Base-by-base conservation (phyloP, 1,140 invertebrate genomes). In the Micrasema longulum region DNA sequence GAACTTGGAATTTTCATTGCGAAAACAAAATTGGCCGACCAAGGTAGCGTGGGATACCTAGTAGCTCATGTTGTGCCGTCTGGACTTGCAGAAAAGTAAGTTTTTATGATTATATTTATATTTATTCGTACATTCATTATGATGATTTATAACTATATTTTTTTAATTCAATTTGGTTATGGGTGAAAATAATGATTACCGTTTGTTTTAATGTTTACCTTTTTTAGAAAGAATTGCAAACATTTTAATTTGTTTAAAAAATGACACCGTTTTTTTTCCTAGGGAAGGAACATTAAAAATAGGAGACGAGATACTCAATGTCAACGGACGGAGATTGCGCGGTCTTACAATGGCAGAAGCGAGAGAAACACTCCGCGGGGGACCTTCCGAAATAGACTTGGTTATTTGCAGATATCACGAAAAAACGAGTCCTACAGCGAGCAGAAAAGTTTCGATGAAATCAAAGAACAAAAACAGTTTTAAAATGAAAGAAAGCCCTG, bases 1-100 rank as follows among this genome's bases (percentile, higher is more conserved):
- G 93, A 93, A 80, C 80, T 96, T 14, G 94, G 94, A 1, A 93
- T 96, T 76, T 93, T 93, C 77, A 94, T 96, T 62, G 92, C 93
- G 1, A 93, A 93, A 79, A 91, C 90, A 1, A 88, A 87, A 75
- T 85, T 89, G 35, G 83, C 87, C 1, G 87, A 89, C 65, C 89
- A 91, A 76, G 89, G 89, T 10, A 87, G 85, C 76, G 86, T 91
- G 12, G 92, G 92, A 10, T 95, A 94, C 80, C 86, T 94, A 75
- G 91, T 96, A 2, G 93, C 93, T n/a, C 91, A 93, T 77, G 90
- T 95, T 2, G 91, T 94, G 23, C 90, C 91, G 14, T 89, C 89
- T 60, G 92, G 93, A 65, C 81, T 95, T 69, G 93, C 93, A 6
- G 88, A 92, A 77, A 92, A 89, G 91, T 92, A 81, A 84, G 87